Evolutionary conservation across 2,888 invertebrate species (phyloP), one percentile per base, ranked within the genome.

Genomic region (Ornithoptera priamus): DNA sequence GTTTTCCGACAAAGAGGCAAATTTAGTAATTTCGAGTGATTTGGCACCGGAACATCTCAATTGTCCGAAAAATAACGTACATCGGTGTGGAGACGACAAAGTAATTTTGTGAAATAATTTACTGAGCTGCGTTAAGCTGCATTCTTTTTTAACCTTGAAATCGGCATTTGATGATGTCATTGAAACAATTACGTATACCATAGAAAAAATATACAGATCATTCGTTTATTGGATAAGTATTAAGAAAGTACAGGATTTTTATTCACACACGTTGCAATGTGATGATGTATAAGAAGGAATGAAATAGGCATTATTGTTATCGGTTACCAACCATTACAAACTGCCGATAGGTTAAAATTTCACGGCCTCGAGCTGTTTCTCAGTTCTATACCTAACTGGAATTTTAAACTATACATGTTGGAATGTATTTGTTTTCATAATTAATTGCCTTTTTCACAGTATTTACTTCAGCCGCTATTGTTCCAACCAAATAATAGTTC

Each of bases 91-190:
- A 53, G 62, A 66, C 66, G 71, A 70, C 67, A 30, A 70, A 64
- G 67, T 65, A 53, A 65, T 71, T 71, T 69, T 72, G 69, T 59
- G 65, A 67, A 70, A 71, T 65, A 62, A 71, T 71, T 61, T 36
- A 46, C 50, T 18, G 61, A 50, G 61, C 57, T 56, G 64, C 42
- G 57, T 67, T 65, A 61, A 24, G 64, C 20, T 59, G 67, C 67
- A 67, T 67, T 70, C 59, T 67, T 65, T 72, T 74, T 74, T 76
- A 78, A 76, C 84, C 82, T 81, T 82, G 81, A 72, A 75, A 75
- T 80, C 68, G 75, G 71, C 74, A 74, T 73, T 72, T 74, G 74
- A 68, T 80, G 79, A 80, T 77, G 82, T 83, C 83, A 85, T 79
- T 30, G 77, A 80, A 75, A 79, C 46, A 46, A 70, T 67, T 67